These are phyloP conservation scores for Xylocampa areola DNA, from an alignment of 2,888 invertebrate genomes.

Conservation along the genomic window DNA sequence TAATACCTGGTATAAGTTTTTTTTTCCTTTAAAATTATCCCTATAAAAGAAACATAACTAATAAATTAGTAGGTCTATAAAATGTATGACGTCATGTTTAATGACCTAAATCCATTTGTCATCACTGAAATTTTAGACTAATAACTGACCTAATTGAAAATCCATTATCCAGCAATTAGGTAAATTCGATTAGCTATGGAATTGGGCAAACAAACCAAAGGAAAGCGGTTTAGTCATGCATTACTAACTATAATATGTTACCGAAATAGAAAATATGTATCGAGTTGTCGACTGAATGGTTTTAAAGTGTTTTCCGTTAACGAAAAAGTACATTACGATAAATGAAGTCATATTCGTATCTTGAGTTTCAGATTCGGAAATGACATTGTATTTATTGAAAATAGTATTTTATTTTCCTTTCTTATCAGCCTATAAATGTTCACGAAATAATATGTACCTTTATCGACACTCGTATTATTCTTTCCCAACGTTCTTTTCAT, in stretches of 20 bases:
- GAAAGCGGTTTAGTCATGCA: constrained; percentile 5
- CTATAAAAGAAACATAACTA: too few relatives aligned
- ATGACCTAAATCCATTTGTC: too few relatives aligned
- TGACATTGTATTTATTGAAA: constrained; percentile 1
- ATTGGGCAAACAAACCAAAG: neutral
- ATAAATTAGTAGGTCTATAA: too few relatives aligned
- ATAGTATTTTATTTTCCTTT: neutral
- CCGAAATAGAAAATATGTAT: constrained; percentile 12
- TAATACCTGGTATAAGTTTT: too few relatives aligned
- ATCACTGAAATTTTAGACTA: too few relatives aligned
- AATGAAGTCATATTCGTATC: neutral
- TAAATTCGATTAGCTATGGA: neutral
- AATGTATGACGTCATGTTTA: too few relatives aligned
- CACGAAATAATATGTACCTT: too few relatives aligned
- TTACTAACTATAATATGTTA: constrained; percentile 10
- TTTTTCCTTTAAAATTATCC: too few relatives aligned
- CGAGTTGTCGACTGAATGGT: neutral
- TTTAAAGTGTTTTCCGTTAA: constrained; percentile 3
- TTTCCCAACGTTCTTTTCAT: too few relatives aligned
- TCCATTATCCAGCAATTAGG: neutral
- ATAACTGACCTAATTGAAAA: neutral
- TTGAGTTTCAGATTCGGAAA: constrained; percentile 13
- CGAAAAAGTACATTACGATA: constrained; percentile 10
- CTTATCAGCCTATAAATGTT: too few relatives aligned
- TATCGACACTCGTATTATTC: too few relatives aligned